Percentiles rank a stretch among this genome's conserved stretches.
Evolutionary conservation across 2,888 invertebrate genomes (phyloP).

Genomic region (Apomyelois bistriatella): DNA sequence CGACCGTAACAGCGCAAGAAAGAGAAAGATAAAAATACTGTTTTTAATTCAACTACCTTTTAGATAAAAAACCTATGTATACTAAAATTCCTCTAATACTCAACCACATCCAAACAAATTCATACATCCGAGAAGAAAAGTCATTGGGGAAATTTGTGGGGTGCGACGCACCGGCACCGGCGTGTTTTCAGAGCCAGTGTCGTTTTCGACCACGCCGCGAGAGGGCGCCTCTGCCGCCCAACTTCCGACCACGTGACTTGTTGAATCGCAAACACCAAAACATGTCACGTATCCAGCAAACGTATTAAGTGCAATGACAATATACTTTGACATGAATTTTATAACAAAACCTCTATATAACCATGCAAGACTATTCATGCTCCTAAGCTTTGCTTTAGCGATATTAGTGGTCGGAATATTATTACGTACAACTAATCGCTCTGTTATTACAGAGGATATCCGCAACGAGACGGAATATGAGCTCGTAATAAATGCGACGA

Average conservation of each 20-base stretch:
- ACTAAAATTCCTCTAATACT: background rate
- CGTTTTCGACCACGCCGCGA: slow-evolving; percentile 69
- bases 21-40: no score
- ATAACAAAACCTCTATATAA: slow-evolving; percentile 59
- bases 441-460: slow-evolving; percentile 40
- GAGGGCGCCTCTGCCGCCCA: slow-evolving; percentile 67
- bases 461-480: slow-evolving; percentile 48
- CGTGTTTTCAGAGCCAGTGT: slow-evolving; percentile 71
- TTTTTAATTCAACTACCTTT: no score
- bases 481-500: slow-evolving; percentile 61
- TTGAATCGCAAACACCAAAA: slow-evolving; percentile 42
- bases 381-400: slow-evolving; percentile 54
- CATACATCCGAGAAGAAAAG: slow-evolving; percentile 67
- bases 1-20: no score
- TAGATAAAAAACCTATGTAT: no score
- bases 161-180: slow-evolving; percentile 71
- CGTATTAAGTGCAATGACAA: slow-evolving; percentile 35
- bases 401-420: slow-evolving; percentile 57
- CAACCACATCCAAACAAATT: slow-evolving; percentile 56
- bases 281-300: slow-evolving; percentile 44
- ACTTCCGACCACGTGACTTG: slow-evolving; percentile 62
- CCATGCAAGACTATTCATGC: slow-evolving; percentile 63
- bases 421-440: slow-evolving; percentile 49
- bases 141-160: slow-evolving; percentile 74
- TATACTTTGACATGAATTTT: slow-evolving; percentile 65